These are phyloP conservation scores for Morinoia aosen DNA, from an alignment of 2,888 invertebrate species.

Conservation along the genomic window DNA sequence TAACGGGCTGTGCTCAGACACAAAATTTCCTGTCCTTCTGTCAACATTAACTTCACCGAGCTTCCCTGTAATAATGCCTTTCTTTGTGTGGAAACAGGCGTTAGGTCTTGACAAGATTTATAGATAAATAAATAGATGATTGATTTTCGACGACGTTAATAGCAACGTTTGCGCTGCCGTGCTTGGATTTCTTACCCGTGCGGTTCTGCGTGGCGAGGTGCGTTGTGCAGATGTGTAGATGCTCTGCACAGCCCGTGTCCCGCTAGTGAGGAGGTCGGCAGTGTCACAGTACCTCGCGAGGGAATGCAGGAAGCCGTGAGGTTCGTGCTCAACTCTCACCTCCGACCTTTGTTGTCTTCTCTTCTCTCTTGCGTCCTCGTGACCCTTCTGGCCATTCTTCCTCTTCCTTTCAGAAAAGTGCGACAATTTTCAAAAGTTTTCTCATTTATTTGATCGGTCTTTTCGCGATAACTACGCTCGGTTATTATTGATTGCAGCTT, in stretches of 20 bases:
- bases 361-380: background rate
- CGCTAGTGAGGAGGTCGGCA: background rate
- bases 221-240: background rate
- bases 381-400: background rate
- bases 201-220: background rate
- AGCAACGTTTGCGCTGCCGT: background rate
- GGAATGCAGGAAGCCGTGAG: background rate
- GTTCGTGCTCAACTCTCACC: background rate
- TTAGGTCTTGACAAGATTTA: no score
- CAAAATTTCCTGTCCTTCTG: no score
- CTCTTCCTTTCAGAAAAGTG: background rate
- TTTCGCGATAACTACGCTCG: background rate
- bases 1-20: no score
- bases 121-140: background rate
- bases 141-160: background rate
- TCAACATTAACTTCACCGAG: no score
- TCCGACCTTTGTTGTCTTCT: slow-evolving; percentile 9
- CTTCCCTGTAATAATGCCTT: no score
- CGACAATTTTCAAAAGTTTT: background rate
- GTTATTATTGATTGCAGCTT: background rate
- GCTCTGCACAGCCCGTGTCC: background rate
- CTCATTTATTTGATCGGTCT: background rate
- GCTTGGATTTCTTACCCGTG: background rate
- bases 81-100: no score
- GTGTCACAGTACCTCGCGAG: background rate